phyloP scores from a whole-genome alignment of 1,140 invertebrate genomes.

The Polyergus mexicanus region DNA sequence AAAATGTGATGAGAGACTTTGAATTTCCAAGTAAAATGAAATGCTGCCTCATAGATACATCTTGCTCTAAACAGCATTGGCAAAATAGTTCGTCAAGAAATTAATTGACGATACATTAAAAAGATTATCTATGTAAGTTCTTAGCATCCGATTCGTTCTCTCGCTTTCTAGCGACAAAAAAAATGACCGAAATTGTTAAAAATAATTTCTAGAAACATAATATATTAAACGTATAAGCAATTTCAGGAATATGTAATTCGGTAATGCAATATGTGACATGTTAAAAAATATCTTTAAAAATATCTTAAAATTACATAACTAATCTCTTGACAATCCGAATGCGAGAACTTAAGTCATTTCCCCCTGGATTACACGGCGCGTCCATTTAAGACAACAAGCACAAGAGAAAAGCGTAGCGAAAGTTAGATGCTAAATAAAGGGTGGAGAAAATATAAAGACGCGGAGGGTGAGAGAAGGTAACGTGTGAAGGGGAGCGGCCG shows the following conservation, averaged over 20 bases:
- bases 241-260: no score
- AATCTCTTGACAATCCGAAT: not conserved
- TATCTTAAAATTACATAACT: not conserved
- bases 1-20: conserved; percentile 27
- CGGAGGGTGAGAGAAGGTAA: not conserved
- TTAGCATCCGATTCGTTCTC: not conserved
- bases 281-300: not conserved
- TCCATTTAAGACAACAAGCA: conserved; percentile 19
- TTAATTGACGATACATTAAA: conserved; percentile 16
- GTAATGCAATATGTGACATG: not conserved
- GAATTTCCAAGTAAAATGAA: conserved; percentile 17
- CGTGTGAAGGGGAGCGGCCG: not conserved
- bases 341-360: not conserved
- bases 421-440: conserved; percentile 11
- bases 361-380: not conserved
- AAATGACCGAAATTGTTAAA: not conserved
- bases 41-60: not conserved
- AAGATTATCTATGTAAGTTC: not conserved
- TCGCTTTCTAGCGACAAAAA: not conserved
- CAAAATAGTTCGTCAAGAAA: conserved; percentile 5
- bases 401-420: not conserved
- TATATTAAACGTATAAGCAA: not conserved
- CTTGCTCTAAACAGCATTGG: not conserved
- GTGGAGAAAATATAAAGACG: not conserved
- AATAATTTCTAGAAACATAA: not conserved